Base-by-base conservation (phyloP, 2,113 vertebrate genomes). In the Ctenodactylus gundi region DNA sequence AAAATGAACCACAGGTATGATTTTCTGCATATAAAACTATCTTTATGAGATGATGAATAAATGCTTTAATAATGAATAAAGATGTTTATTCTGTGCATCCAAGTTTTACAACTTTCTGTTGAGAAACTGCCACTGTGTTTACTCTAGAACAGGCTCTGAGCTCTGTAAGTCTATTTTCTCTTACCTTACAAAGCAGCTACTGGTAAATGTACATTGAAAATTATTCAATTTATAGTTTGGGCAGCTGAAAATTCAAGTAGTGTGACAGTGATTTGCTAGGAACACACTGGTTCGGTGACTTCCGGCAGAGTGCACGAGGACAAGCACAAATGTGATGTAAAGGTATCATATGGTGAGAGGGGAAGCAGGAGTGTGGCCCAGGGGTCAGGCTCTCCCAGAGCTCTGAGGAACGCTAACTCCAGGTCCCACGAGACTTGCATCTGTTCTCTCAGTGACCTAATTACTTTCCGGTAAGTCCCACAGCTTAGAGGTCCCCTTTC, bases 251-350 rank as follows among this genome's bases (percentile, higher is more conserved):
- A 20, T 44, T 15, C 21, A 39, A 82, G 31, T 6, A 3, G 13
- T 6, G 17, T 27, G 27, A n/a, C 12, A 72, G 2, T 82, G 17
- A 4, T 34, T 51, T 4, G 18, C 55, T 36, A 14, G 39, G 29
- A 11, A 0, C 31, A 1, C 4, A 34, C 21, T 23, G 9, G 41
- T n/a, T n/a, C n/a, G n/a, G n/a, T n/a, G n/a, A n/a, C n/a, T n/a
- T n/a, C n/a, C n/a, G 27, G 3, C 51, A 10, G 4, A 31, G 62
- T 3, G 1, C 10, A 27, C 15, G 36, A 65, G 13, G 1, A 57
- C 7, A 65, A 21, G 9, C 29, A 25, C 11, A 29, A 4, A 18
- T 13, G 36, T 27, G 3, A n/a, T 0, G 7, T 1, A 11, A 4
- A 73, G 34, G 51, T 17, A 21, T 20, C 46, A 53, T 10, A 13